A percentile compares a stretch with the other conserved stretches of the same genome.
Evolutionary conservation across 1,140 invertebrate species (phyloP).

Genomic region (Diuraphis noxia): DNA sequence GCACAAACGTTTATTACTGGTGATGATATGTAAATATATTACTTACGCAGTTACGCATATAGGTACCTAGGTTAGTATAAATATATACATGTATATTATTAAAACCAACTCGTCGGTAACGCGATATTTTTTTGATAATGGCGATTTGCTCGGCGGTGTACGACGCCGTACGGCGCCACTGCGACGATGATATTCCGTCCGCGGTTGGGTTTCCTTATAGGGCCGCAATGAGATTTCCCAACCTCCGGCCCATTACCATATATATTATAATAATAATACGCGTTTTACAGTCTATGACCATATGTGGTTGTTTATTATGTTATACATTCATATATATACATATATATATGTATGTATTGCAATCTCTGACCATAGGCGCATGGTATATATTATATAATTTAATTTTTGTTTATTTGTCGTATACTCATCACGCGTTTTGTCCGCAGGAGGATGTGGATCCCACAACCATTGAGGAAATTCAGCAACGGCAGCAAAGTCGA

Average conservation of each 20-base stretch:
- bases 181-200: background rate
- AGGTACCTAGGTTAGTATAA: background rate
- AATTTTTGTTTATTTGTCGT: background rate
- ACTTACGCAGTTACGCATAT: background rate
- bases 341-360: background rate
- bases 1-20: background rate
- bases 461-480: slow-evolving; percentile 82
- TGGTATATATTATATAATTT: background rate
- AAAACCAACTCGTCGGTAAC: background rate
- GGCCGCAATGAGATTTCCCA: slow-evolving; percentile 55
- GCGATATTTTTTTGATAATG: slow-evolving; percentile 11
- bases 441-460: slow-evolving; percentile 84
- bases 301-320: background rate
- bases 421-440: background rate
- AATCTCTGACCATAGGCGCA: background rate
- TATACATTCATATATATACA: too few species aligned
- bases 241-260: slow-evolving; percentile 13
- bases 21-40: background rate
- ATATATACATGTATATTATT: background rate
- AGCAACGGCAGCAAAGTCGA: slow-evolving; percentile 88
- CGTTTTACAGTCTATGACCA: slow-evolving; percentile 13
- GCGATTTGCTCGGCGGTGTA: too few species aligned
- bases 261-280: background rate
- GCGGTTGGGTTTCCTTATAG: slow-evolving; percentile 9
- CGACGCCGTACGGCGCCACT: background rate